Evolutionary conservation across 2,888 invertebrate genomes (phyloP), one percentile per base, ranked within the genome.

Genomic region (Cheilosia grossa): DNA sequence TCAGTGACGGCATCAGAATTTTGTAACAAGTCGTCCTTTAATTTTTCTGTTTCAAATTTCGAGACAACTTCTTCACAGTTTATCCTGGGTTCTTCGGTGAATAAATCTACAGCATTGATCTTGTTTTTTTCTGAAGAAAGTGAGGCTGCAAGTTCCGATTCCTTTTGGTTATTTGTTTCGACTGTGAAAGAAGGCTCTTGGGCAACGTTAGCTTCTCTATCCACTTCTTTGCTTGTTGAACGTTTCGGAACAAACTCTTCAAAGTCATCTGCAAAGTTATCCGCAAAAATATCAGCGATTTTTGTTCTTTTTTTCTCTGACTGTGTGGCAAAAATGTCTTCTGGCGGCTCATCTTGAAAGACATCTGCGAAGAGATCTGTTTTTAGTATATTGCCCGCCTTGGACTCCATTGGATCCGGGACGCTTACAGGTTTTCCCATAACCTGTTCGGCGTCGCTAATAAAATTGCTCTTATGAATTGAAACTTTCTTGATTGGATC

Each of bases 11-110:
- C 37, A 10, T 58, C n/a, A 44, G 59, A 3, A 19, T 2, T 21
- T 10, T 3, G 10, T 30, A 44, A 2, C 4, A 2, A 24, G 21
- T 37, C 24, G 4, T 24, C 13, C 4, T 49, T 21, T 10, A 10
- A 10, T 21, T 21, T 10, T 10, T 87, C 89, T 1, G 87, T 74
- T 47, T 89, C 77, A 6, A 82, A 86, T 47, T 88, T 89, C 9
- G 79, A 53, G 9, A 54, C 37, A 6, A 83, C 56, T 33, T 59
- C 53, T 13, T 70, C 64, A 30, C 69, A 64, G 15, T 83, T 64
- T 10, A 80, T 75, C 1, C 70, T 54, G n/a, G 81, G 75, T 0
- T 80, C 70, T 15, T 80, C 75, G 5, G 70, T 56, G 21, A 85
- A 75, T 0, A 77, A 66, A 10, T 75, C 79, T 0, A 54, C 66